Evolutionary conservation across 2,113 vertebrate species (phyloP), one percentile per base, ranked within the genome.

Genomic region (Charadrius vociferus): DNA sequence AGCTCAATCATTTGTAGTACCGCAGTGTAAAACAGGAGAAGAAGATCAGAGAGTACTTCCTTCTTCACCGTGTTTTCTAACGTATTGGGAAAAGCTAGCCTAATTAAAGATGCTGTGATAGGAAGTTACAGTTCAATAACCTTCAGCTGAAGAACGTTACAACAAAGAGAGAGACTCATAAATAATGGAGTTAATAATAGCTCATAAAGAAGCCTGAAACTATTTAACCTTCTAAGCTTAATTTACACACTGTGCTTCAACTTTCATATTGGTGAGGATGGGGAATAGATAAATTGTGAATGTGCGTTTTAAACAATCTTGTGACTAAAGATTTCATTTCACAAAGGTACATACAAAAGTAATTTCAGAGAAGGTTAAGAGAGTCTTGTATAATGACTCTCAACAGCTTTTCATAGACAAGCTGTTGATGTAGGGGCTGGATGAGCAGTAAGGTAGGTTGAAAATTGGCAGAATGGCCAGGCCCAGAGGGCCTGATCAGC

Each of bases 41-140:
- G 53, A 37, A 41, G 63, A 84, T 82, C 56, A 89, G 67, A 71
- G 23, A 55, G 32, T 22, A 13, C 53, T 36, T 88, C 2, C 2
- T 82, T 86, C 56, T 84, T 74, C 55, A 67, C 21, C 0, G 0
- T 50, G 34, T 43, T 81, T 83, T 13, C 3, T 74, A 58, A 63
- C 0, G 0, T 24, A 32, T 23, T 86, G 68, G 80, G 93, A 84
- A 92, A 77, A 96, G 70, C 72, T 43, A 19, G 62, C 29, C 86
- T 91, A 93, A 96, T 97, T 96, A 96, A 91, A 93, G 67, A 94
- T 93, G 66, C 90, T 92, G 56, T 84, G 92, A 94, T 93, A 94
- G 86, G 73, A 88, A 87, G 65, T 94, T 95, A 75, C 86, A 81
- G 87, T 93, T 90, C 82, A 94, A 15, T 95, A 97, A 89, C 70